Evolutionary conservation across 2,888 invertebrate genomes (phyloP), one percentile per base, ranked within the genome.

Genomic region (Eurois occulta): DNA sequence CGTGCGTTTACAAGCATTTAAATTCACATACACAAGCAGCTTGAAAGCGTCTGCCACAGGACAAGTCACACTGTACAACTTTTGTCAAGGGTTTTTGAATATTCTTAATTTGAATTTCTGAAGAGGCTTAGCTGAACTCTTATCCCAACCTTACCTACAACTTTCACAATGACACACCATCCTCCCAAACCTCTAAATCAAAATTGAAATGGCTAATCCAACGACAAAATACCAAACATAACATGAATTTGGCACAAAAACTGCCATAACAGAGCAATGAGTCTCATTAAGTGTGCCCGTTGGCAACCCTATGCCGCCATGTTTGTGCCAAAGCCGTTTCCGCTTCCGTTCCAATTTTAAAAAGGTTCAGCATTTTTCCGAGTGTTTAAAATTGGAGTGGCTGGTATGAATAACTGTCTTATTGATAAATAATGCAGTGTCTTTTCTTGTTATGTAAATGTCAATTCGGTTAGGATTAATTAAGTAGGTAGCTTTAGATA

Each of bases 271-370:
- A 86, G 79, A 80, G 87, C 88, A 87, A 88, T 88, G 87, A 85
- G 84, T 41, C 84, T 90, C 89, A 88, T 91, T 90, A 91, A 86
- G 43, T 76, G 83, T 75, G 76, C 80, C 72, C 80, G 81, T 75
- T 90, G 89, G 88, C 88, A 88, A 80, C 78, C 83, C 81, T 76
- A 67, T 46, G 82, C 84, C 81, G 90, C 89, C 89, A 91, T 91
- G 80, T 91, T 90, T 89, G 90, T 90, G 88, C 89, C 88, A 88
- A 88, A 86, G 89, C 85, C 86, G 85, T 93, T 89, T 91, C 88
- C 90, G 84, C 66, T 88, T 92, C 91, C 93, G 92, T 91, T 93
- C 92, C 89, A 91, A 91, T 90, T 93, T 93, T 87, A 88, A 91
- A 90, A 87, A 78, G 86, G 71, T 66, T 67, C 62, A 72, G 68